Percentiles rank a stretch among this genome's conserved stretches.
These are phyloP conservation scores for Sardinella longiceps DNA, from an alignment of 2,797 vertebrate genomes.

Conservation along the genomic window DNA sequence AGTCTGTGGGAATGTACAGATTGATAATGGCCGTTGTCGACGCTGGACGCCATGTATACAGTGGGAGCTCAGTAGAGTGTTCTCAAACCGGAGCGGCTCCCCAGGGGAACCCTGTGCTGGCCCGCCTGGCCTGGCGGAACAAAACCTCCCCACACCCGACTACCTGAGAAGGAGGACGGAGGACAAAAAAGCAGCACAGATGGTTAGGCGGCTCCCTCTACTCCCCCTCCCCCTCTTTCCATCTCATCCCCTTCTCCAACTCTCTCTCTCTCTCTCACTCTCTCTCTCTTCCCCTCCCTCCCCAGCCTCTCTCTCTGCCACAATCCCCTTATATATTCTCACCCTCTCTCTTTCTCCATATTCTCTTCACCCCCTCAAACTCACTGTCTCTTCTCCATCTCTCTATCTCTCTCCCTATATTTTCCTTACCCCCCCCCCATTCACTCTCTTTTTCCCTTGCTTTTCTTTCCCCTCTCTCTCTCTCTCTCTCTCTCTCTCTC, in stretches of 20 bases:
- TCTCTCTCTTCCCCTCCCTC: conserved; percentile 56
- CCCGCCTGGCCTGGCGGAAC: not conserved
- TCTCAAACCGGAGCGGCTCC: not conserved
- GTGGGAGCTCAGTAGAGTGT: not conserved
- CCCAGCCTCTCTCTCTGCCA: conserved; percentile 46
- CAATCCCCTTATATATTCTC: too few relatives aligned
- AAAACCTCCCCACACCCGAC: not conserved
- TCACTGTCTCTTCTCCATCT: not conserved
- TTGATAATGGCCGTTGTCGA: not conserved
- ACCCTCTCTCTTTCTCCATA: too few relatives aligned
- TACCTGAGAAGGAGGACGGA: not conserved
- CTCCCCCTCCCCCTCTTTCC: too few relatives aligned
- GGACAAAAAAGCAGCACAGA: not conserved
- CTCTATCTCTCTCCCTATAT: conserved; percentile 24
- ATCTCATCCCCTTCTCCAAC: not conserved
- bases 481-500: conserved; percentile 40
- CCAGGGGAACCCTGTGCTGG: not conserved
- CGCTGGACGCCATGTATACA: conserved; percentile 7
- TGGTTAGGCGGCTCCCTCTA: conserved; percentile 30
- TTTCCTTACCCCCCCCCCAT: too few relatives aligned
- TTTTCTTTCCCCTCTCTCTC: conserved; percentile 39
- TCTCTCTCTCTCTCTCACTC: conserved; percentile 28
- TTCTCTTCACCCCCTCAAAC: not conserved
- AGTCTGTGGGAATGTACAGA: not conserved
- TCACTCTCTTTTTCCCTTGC: conserved; percentile 55